These are phyloP conservation scores for Acanthornis magna DNA, from an alignment of 2,797 vertebrate genomes.

Conservation along the genomic window DNA sequence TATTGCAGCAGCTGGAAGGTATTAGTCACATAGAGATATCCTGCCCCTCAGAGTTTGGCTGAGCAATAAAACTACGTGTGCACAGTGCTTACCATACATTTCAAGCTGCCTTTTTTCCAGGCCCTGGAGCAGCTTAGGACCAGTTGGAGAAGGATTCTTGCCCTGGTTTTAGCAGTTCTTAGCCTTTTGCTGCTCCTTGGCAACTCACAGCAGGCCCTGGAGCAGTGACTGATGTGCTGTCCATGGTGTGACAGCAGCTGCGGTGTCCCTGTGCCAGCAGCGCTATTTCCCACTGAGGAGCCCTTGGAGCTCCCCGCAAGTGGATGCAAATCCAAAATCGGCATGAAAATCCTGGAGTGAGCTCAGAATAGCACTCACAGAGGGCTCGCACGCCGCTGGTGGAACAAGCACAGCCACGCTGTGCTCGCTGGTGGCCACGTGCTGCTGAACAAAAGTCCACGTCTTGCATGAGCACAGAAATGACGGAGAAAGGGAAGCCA, in stretches of 20 bases:
- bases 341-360: not conserved
- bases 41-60: not conserved
- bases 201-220: not conserved
- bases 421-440: not conserved
- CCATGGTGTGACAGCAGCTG: not conserved
- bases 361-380: not conserved
- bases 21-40: not conserved
- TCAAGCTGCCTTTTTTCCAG: not conserved
- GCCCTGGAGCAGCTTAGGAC: not conserved
- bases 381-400: not conserved
- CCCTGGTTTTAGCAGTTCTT: not conserved
- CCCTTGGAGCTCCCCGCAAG: not conserved
- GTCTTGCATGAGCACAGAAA: accelerated
- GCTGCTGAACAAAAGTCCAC: accelerated
- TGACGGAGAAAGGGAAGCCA: accelerated
- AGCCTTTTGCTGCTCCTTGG: not conserved
- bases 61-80: not conserved
- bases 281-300: not conserved
- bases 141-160: not conserved
- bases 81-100: not conserved
- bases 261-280: not conserved
- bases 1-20: not conserved
- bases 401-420: not conserved
- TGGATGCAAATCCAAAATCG: not conserved
- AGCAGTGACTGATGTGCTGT: not conserved